These are phyloP conservation scores for Cecropterus lyciades DNA, from an alignment of 1,140 invertebrate species.

Conservation along the genomic window DNA sequence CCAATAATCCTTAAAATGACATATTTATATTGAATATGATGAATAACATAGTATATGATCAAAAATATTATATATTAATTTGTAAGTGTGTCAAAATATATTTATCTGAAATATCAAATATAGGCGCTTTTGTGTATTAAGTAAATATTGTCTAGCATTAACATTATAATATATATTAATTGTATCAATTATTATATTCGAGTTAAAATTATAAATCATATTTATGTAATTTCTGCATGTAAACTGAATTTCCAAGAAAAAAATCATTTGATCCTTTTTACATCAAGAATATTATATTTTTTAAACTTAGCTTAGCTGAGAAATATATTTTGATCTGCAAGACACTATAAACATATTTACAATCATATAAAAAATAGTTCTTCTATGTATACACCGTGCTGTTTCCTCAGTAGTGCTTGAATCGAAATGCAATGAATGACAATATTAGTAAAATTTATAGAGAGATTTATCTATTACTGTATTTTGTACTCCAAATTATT, in stretches of 20 bases:
- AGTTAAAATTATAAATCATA: too few relatives aligned
- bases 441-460: slow-evolving; percentile 45
- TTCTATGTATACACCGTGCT: slow-evolving; percentile 11
- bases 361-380: background rate
- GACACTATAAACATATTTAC: background rate
- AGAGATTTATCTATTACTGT: slow-evolving; percentile 26
- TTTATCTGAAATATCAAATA: background rate
- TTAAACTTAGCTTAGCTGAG: background rate
- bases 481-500: background rate
- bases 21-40: background rate
- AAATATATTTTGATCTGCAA: background rate
- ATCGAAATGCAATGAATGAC: slow-evolving; percentile 51
- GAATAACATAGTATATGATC: slow-evolving; percentile 1
- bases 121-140: background rate
- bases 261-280: too few relatives aligned
- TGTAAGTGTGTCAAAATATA: background rate
- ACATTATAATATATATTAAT: too few relatives aligned
- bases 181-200: too few relatives aligned
- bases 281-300: background rate
- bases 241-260: too few relatives aligned
- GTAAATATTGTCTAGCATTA: too few relatives aligned
- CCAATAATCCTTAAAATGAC: slow-evolving; percentile 44
- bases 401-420: slow-evolving; percentile 20
- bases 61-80: slow-evolving; percentile 1
- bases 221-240: too few relatives aligned